Base-by-base conservation (phyloP, 2,888 invertebrate genomes). In the Troilus luridus region DNA sequence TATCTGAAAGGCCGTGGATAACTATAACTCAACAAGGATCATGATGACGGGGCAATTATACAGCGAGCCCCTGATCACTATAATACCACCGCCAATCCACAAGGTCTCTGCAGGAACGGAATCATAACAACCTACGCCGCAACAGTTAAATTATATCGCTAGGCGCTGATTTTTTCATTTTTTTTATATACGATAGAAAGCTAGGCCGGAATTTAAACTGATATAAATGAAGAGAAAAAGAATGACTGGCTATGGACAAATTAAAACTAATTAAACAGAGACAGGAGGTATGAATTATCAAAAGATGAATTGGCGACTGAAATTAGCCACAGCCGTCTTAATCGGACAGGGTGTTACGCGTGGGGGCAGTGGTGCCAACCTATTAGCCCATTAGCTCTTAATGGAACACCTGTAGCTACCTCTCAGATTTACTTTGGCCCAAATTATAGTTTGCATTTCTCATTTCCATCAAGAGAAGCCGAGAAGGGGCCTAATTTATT, bases 321-420 rank as follows among this genome's bases (percentile, higher is more conserved):
- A 85, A 77, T 77, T 17, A 77, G 8, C 85, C 85, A 14, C 10
- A 56, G 85, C 56, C 85, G n/a, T 56, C 85, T 85, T 85, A 85
- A 85, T 85, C 85, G 56, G 72, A 17, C 41, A n/a, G 85, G 85
- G 85, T 85, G 85, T 85, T 85, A 56, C 56, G 56, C n/a, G 85
- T 85, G n/a, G 85, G 85, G 21, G 56, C 56, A 85, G 85, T 54
- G 21, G 56, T 85, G 85, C 85, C 56, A 56, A 85, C 85, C 85
- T 85, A 85, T 85, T 85, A 85, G 56, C 85, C 85, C 85, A 85
- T 85, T 85, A 85, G 85, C 56, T 8, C 56, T 58, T 56, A 85
- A 85, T 85, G 85, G 85, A 85, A 85, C 85, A 85, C 85, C 85
- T 85, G 85, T 85, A 56, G 85, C 56, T n/a, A 56, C n/a, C 56